Conservation (phyloP, 2,113 vertebrate genomes). For the Alaudala cheleensis region DNA sequence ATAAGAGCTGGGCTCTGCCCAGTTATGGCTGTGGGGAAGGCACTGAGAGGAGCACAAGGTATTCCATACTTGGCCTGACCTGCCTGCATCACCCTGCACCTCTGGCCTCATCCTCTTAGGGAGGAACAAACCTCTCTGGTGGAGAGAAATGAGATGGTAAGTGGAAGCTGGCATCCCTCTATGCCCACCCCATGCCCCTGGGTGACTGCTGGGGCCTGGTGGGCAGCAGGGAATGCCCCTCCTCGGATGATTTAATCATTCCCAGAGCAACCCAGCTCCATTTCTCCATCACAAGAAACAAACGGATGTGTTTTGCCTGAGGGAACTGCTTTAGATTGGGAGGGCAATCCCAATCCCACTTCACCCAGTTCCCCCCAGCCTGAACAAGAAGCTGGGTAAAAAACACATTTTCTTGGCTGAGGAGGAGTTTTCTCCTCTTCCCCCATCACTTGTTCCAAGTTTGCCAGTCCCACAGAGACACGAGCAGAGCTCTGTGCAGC, state of each 20-base stretch:
- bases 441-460: neutral
- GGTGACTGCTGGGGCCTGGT: neutral
- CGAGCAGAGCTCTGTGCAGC: slow-evolving; percentile 11
- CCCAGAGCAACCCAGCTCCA: neutral
- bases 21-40: slow-evolving; percentile 54
- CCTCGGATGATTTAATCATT: neutral
- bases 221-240: neutral
- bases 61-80: slow-evolving; percentile 57
- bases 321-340: neutral
- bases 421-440: neutral
- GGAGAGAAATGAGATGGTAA: no score
- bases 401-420: neutral
- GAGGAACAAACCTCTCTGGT: neutral
- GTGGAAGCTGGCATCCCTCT: neutral
- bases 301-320: neutral
- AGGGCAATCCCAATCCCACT: neutral
- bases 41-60: slow-evolving; percentile 1
- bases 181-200: neutral
- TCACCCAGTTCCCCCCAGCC: neutral
- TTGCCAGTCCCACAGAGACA: neutral
- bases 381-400: neutral
- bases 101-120: neutral
- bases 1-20: slow-evolving; percentile 45
- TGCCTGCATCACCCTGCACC: neutral
- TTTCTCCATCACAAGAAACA: neutral